Base-by-base conservation (phyloP, 53 echinoderm and acorn worm genomes). In the Apostichopus leukothele region DNA sequence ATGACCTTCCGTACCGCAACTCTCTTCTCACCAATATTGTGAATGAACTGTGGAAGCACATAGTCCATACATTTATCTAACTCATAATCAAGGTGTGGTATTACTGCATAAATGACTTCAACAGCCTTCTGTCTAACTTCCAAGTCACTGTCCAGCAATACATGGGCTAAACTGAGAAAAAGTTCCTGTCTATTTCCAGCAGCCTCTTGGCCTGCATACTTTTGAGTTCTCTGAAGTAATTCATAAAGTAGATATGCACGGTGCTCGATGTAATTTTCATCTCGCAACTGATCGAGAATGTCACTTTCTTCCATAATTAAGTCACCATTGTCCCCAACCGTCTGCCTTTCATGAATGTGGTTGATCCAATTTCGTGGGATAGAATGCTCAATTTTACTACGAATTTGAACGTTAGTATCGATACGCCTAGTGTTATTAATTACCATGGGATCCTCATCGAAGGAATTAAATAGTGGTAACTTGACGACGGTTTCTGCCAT, bases 401-500 rank as follows among this genome's bases (percentile, higher is more conserved):
- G 75, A 76, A 51, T 61, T 75, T 88, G 76, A 74, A 88, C 90
- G 61, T 39, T n/a, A 19, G 79, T 50, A 19, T 8, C n/a, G 5
- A 79, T 51, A 53, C 12, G 79, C 79, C 79, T 79, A 79, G 79
- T 79, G 79, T 79, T 79, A 79, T 51, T 18, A 19, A 79, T 79
- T 51, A 79, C 79, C 79, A 79, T 79, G 51, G 22, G 57, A 51
- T 59, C 59, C 4, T 50, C 25, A 51, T 86, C 39, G n/a, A 14
- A 90, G 90, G 95, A 92, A 83, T 94, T 93, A 94, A 94, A 92
- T 92, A 94, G 94, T 84, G 95, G 93, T 86, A 94, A 90, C 95
- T 95, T 97, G 98, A 95, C 94, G 94, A 95, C 97, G 89, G 97
- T 94, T 86, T 93, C 92, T 86, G 98, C 98, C 98, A 97, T 97